Base-by-base conservation (phyloP, 2,888 invertebrate species). In the Oscheius sp. region DNA sequence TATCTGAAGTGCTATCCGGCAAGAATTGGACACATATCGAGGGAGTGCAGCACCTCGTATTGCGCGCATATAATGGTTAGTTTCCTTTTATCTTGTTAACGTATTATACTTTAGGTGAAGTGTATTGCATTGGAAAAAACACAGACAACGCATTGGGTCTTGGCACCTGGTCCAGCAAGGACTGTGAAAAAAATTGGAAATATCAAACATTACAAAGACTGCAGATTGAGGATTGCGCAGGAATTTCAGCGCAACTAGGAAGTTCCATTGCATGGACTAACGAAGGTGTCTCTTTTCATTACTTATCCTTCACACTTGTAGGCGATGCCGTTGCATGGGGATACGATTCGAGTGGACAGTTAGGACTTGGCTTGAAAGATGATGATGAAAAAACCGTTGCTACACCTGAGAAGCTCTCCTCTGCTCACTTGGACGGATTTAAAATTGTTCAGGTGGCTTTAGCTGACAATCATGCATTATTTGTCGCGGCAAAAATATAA, bases 221-320 rank as follows among this genome's bases (percentile, higher is more conserved):
- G 4, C 69, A 73, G 1, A 70, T 83, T 42, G 78, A 74, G 17
- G 70, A 64, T 12, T 71, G 79, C 17, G 81, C 78, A 5, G 85
- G 85, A 6, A 79, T 84, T 1, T 73, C 80, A 3, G 85, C 84
- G n/a, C 77, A 78, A 6, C 69, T 85, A 45, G 84, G 82, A 17
- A 96, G 96, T 87, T 92, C 94, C 0, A 87, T 97, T 27, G 92
- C 93, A 0, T 88, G 95, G 31, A 91, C 91, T 79, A 88, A 89
- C 25, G 90, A 91, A 78, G 91, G 91, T 75, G 6, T 42, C 23
- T 15, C 25, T 15, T 50, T 50, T 25, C 10, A 33, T 2, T 3
- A 27, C 2, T 29, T 3, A 29, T 12, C 10, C 27, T n/a, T 31
- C 4, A 27, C 34, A 15, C 12, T 50, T 61, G n/a, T 33, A 53